These are phyloP conservation scores for Drosophila lacteicornis DNA, from an alignment of 1,140 invertebrate species.

Conservation along the genomic window DNA sequence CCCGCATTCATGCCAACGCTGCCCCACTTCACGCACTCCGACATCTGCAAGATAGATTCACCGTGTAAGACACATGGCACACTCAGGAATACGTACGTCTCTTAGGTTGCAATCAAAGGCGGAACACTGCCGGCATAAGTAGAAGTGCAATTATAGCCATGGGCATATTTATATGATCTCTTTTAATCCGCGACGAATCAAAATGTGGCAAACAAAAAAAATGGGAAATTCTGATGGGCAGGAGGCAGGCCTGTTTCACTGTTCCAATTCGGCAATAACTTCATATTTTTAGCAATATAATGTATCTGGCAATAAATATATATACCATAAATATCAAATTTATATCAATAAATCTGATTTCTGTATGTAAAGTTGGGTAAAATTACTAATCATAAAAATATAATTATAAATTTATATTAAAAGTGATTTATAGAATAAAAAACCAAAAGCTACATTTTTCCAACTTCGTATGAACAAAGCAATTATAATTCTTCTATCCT, in stretches of 20 bases:
- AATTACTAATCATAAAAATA: background rate
- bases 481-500: too few species aligned
- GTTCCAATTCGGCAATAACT: background rate
- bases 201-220: background rate
- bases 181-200: background rate
- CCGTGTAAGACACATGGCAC: slow-evolving; percentile 54
- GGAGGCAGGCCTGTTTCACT: background rate
- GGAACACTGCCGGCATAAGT: slow-evolving; percentile 9
- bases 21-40: slow-evolving; percentile 89
- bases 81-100: slow-evolving; percentile 42
- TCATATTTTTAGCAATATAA: background rate
- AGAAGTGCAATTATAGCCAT: background rate
- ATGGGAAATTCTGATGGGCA: background rate
- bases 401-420: background rate
- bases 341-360: too few species aligned
- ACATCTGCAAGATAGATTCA: slow-evolving; percentile 87
- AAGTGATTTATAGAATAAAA: too few species aligned
- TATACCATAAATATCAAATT: too few species aligned
- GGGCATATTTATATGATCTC: background rate
- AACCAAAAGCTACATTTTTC: too few species aligned
- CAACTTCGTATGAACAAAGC: too few species aligned
- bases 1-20: slow-evolving; percentile 89
- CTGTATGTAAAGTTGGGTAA: too few species aligned
- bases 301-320: too few species aligned
- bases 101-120: slow-evolving; percentile 25